Percentiles rank a stretch among this genome's conserved stretches.
phyloP scores from a whole-genome alignment of 2,888 invertebrate genomes.

The Drosophila tripunctata region DNA sequence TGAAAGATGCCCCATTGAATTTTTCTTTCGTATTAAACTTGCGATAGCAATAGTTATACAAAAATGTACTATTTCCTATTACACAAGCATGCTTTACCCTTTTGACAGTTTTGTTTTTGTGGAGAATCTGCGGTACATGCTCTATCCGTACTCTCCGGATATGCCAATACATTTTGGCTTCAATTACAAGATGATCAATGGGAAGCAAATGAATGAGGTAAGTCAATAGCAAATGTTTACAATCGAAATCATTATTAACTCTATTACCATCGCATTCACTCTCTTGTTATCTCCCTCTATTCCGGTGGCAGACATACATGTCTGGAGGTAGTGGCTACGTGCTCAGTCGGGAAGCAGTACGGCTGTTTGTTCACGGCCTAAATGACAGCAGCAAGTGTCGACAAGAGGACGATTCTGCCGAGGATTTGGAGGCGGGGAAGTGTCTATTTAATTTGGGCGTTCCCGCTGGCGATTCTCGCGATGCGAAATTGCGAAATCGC shows the following conservation, averaged over 20 bases:
- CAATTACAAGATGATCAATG: constrained; percentile 89
- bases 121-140: constrained; percentile 95
- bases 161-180: constrained; percentile 94
- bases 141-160: constrained; percentile 89
- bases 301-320: constrained; percentile 89
- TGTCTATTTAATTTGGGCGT: constrained; percentile 93
- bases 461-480: constrained; percentile 93
- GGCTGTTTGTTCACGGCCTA: constrained; percentile 89
- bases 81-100: neutral
- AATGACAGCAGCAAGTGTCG: constrained; percentile 85
- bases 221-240: constrained; percentile 82
- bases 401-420: constrained; percentile 85
- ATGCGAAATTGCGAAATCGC: constrained; percentile 92
- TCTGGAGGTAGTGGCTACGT: constrained; percentile 97
- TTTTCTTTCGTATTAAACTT: no score
- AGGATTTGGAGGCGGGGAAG: constrained; percentile 85
- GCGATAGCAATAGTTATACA: no score
- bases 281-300: neutral
- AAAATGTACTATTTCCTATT: neutral
- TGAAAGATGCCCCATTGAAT: no score
- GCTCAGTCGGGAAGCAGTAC: constrained; percentile 90
- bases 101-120: constrained; percentile 87
- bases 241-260: neutral
- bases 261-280: neutral
- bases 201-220: constrained; percentile 72